These are phyloP conservation scores for Cyanoderma ruficeps DNA, from an alignment of 2,113 vertebrate species.

Conservation along the genomic window DNA sequence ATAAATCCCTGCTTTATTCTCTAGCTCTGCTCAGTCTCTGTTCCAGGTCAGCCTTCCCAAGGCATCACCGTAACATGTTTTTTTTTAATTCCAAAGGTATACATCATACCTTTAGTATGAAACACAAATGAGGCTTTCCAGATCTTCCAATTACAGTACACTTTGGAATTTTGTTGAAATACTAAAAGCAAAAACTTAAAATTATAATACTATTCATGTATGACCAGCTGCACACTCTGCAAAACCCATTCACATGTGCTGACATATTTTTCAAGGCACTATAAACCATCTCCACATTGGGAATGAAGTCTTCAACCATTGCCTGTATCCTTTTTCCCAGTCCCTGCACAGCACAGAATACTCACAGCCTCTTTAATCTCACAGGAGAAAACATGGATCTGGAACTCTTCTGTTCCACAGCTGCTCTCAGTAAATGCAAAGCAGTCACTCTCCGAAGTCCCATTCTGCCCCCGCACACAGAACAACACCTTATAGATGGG, in stretches of 20 bases:
- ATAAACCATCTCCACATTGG: background rate
- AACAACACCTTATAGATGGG: constrained; percentile 97
- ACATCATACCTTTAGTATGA: background rate
- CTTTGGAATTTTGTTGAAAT: background rate
- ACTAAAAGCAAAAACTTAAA: background rate
- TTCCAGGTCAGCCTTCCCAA: background rate
- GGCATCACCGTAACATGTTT: background rate
- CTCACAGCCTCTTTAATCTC: constrained; percentile 98
- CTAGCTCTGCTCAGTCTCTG: too few species aligned
- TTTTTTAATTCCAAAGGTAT: background rate
- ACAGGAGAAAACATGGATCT: constrained; percentile 98
- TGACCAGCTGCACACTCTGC: background rate
- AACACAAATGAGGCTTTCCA: background rate
- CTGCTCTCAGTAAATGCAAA: constrained; percentile 97
- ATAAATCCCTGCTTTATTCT: too few species aligned
- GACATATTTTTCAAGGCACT: background rate
- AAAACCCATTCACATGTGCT: background rate
- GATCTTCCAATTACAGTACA: background rate
- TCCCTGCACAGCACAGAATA: constrained; percentile 9
- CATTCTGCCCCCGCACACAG: constrained; percentile 90
- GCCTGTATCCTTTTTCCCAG: background rate
- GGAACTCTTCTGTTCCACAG: constrained; percentile 93
- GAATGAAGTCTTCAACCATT: background rate
- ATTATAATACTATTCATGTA: background rate
- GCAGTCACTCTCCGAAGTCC: constrained; percentile 88